Conservation (phyloP, 2,888 invertebrate genomes). For the Embidobia sp. region DNA sequence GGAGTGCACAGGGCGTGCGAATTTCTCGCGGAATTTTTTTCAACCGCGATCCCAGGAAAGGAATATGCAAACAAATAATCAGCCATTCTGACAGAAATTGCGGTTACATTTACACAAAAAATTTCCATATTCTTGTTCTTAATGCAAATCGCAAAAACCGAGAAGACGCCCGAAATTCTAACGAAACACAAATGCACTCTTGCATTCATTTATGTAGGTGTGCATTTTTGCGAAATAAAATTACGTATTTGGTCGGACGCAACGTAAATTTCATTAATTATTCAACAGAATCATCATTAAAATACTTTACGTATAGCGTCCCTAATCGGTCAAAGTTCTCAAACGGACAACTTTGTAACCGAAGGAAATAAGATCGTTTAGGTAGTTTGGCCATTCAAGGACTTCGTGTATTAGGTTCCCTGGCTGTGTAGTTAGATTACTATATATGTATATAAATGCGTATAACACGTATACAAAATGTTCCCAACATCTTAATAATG, state of each 20-base stretch:
- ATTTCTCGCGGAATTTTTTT: constrained; percentile 29
- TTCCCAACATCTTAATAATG: background rate
- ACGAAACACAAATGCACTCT: too few relatives aligned
- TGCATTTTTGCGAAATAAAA: too few relatives aligned
- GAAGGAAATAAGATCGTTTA: constrained; percentile 40
- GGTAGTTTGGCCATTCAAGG: constrained; percentile 29
- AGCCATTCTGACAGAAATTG: constrained; percentile 26
- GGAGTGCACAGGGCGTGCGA: constrained; percentile 31
- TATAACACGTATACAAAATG: constrained; percentile 8
- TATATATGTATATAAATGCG: background rate
- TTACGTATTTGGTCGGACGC: too few relatives aligned
- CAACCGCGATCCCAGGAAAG: background rate
- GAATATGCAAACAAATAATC: constrained; percentile 32
- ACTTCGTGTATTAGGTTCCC: constrained; percentile 36
- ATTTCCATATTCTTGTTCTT: constrained; percentile 2
- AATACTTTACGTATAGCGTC: constrained; percentile 1
- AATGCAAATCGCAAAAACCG: too few relatives aligned
- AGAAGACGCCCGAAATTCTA: too few relatives aligned
- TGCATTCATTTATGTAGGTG: too few relatives aligned
- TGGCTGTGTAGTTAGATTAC: constrained; percentile 1
- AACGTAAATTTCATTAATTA: too few relatives aligned
- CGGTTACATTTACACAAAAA: constrained; percentile 16
- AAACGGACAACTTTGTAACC: constrained; percentile 29
- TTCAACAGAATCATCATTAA: too few relatives aligned
- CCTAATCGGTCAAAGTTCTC: constrained; percentile 20